Base-by-base conservation (phyloP, 2,888 invertebrate genomes). In the Drosophila mulleri region DNA sequence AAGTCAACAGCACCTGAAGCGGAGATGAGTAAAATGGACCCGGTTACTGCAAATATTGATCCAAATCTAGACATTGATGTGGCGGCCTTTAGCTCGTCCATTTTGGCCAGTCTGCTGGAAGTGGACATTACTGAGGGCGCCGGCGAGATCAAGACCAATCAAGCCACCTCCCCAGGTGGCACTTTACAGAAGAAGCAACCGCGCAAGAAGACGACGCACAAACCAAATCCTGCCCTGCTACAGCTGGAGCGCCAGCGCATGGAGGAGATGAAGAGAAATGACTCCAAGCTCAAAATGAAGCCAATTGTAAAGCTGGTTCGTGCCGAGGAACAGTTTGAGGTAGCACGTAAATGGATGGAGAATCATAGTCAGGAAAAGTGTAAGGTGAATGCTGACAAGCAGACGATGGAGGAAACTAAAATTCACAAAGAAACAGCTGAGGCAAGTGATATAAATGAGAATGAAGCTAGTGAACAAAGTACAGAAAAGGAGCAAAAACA, bases 161-260 rank as follows among this genome's bases (percentile, higher is more conserved):
- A 23, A 61, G 5, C 44, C 2, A 26, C 20, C 12, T 66, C 67
- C 14, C 80, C 83, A 3, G 59, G 70, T 18, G 64, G 68, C 12
- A 53, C 39, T 7, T 29, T 63, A 9, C 80, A 75, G 11, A 90
- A 90, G 56, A 92, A 92, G 29, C 93, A 93, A 57, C 92, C 93
- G 9, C 91, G 93, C 4, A 92, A 92, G 61, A 92, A 92, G 61
- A 91, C 89, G 0, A 92, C 92, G 2, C 89, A 91, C 58, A 92
- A 90, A 74, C 92, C 92, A 14, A 93, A 93, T 89, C 93, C 92
- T 16, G 92, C 92, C 18, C 72, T 92, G 14, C 66, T 93, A 12
- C 91, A 92, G 58, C 83, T 92, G 57, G 90, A 91, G 57, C 89
- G 90, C 4, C 90, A 90, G 66, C 91, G 92, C 14, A 78, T 92